Conservation (phyloP, 2,797 vertebrate genomes). For the Atherinosoma microstoma region DNA sequence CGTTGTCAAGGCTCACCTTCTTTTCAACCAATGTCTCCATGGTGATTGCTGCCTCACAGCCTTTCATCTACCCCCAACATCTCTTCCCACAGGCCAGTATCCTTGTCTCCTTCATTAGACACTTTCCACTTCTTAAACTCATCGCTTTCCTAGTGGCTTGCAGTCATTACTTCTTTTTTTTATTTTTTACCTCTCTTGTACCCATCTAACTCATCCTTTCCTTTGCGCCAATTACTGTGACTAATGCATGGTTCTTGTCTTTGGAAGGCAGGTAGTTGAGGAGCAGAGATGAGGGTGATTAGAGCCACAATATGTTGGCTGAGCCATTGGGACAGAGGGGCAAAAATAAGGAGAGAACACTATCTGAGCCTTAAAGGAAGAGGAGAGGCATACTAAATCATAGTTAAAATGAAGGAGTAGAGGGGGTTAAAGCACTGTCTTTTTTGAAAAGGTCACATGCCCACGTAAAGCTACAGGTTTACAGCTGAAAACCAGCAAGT, state of each 20-base stretch:
- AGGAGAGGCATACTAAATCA: conserved; percentile 25
- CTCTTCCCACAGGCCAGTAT: conserved; percentile 47
- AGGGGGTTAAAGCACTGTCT: neutral
- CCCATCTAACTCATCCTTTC: conserved; percentile 37
- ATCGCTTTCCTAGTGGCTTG: conserved; percentile 24
- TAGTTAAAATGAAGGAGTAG: neutral
- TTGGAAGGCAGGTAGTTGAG: conserved; percentile 49
- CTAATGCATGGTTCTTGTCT: conserved; percentile 51
- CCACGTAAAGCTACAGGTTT: conserved; percentile 43
- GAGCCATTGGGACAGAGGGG: conserved; percentile 50
- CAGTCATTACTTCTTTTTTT: conserved; percentile 44
- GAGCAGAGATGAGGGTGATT: conserved; percentile 51
- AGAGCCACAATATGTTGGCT: conserved; percentile 41
- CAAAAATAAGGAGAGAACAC: conserved; percentile 19
- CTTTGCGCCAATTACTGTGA: conserved; percentile 61
- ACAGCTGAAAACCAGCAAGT: conserved; percentile 24
- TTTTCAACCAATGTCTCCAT: conserved; percentile 73
- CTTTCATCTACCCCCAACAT: conserved; percentile 54
- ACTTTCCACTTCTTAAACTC: conserved; percentile 22
- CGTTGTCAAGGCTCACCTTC: conserved; percentile 76
- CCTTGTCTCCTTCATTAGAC: conserved; percentile 41
- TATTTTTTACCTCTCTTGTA: conserved; percentile 16
- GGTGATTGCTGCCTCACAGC: conserved; percentile 66
- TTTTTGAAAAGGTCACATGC: conserved; percentile 67
- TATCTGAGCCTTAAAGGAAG: conserved; percentile 17